phyloP scores from a whole-genome alignment of 2,113 vertebrate species.

The Salminus brasiliensis region DNA sequence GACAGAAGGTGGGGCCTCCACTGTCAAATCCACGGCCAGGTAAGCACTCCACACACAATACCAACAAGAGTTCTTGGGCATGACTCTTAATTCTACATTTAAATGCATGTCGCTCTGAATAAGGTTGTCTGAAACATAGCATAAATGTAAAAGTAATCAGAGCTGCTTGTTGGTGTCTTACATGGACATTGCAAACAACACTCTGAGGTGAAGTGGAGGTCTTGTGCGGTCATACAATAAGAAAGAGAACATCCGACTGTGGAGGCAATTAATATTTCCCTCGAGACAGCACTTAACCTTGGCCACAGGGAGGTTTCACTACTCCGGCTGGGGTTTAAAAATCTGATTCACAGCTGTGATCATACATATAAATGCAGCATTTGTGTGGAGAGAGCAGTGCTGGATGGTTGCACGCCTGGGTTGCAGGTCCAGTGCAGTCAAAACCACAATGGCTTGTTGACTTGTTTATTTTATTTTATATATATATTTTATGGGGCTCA shows the following conservation, averaged over 20 bases:
- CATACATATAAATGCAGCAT: constrained; percentile 52
- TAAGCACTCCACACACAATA: too few relatives aligned
- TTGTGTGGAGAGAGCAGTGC: constrained; percentile 37
- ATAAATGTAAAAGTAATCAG: constrained; percentile 5
- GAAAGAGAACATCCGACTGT: constrained; percentile 39
- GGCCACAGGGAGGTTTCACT: constrained; percentile 51
- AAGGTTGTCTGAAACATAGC: too few relatives aligned
- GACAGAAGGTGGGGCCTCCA: background rate
- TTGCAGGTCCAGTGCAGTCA: too few relatives aligned
- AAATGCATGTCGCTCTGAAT: too few relatives aligned
- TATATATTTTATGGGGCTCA: constrained; percentile 4
- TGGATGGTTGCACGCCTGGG: constrained; percentile 8
- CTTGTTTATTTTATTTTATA: too few relatives aligned
- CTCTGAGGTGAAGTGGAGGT: background rate
- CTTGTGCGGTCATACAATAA: constrained; percentile 38
- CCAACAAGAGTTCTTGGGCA: too few relatives aligned
- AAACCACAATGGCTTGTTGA: constrained; percentile 24
- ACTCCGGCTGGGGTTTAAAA: constrained; percentile 53
- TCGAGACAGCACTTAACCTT: constrained; percentile 60
- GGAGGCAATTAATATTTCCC: constrained; percentile 53
- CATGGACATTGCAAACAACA: background rate
- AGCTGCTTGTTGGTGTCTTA: background rate
- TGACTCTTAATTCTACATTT: too few relatives aligned
- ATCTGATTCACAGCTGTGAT: constrained; percentile 60
- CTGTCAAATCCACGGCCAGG: too few relatives aligned